Conservation (phyloP, 2,888 invertebrate species). For the Melanargia galathea region DNA sequence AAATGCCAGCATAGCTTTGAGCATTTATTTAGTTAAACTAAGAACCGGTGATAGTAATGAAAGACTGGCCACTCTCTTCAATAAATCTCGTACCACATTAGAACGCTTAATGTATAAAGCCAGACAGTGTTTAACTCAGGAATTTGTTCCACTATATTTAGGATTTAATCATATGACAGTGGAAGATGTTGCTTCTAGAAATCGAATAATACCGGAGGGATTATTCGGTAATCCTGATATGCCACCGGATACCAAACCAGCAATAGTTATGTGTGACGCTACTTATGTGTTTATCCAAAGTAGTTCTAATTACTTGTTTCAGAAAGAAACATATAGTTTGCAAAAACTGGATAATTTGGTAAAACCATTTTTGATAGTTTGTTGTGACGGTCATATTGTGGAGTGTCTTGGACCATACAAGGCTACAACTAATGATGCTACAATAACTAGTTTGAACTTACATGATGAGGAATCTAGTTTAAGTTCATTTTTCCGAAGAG, state of each 20-base stretch:
- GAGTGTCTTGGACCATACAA: not conserved
- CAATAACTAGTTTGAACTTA: not conserved
- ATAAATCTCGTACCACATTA: constrained; percentile 17
- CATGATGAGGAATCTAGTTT: not conserved
- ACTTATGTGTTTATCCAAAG: not conserved
- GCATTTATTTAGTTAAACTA: constrained; percentile 31
- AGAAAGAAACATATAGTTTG: not conserved
- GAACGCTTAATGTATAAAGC: constrained; percentile 23
- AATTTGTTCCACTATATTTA: constrained; percentile 6
- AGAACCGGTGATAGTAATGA: constrained; percentile 35
- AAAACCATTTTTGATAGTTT: not conserved
- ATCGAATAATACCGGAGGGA: constrained; percentile 22
- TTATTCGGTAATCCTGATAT: constrained; percentile 15
- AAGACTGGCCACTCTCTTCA: constrained; percentile 20
- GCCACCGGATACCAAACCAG: not conserved
- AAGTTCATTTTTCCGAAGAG: not conserved
- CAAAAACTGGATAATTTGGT: not conserved
- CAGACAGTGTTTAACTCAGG: constrained; percentile 14
- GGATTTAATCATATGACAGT: constrained; percentile 24
- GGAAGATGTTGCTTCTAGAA: constrained; percentile 24
- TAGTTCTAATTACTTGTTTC: not conserved
- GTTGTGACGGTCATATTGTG: not conserved
- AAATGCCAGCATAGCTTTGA: constrained; percentile 34
- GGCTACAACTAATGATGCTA: not conserved
- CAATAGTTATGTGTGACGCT: not conserved